Evolutionary conservation across 2,113 vertebrate species (phyloP), one percentile per base, ranked within the genome.

Genomic region (Corvus cornix): DNA sequence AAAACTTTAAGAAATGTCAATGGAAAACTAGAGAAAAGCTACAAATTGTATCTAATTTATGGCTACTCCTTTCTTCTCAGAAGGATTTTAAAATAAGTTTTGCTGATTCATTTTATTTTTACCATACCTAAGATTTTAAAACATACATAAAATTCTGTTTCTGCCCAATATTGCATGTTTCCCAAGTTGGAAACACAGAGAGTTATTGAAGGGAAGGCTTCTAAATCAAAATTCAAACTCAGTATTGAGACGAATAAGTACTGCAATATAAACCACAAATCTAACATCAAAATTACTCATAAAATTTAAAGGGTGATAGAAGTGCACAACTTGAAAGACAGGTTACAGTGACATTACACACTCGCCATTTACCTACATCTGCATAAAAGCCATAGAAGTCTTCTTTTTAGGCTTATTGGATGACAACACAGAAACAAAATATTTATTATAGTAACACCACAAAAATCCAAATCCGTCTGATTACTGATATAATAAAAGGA

Each of bases 291-390:
- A 84, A 37, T 20, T 4, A 58, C 30, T 66, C 19, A 20, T 21
- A 58, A 27, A 85, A 58, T 21, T 66, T 16, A 39, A 87, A 72
- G 41, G 8, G 8, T 44, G 43, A 43, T 5, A 78, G 22, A 5
- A 81, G 6, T 51, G 22, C 9, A 72, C 14, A 55, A 77, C 69
- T n/a, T 1, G 0, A 20, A 7, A 73, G 21, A 81, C 9, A 62
- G 18, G 31, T 81, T n/a, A 59, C 22, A 20, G 7, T 30, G 31
- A 43, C 55, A 31, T 67, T 51, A 35, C 1, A 52, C 4, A 48
- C 24, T 23, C 0, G 0, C 7, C 20, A n/a, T 58, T 63, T 51
- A 67, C 63, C 7, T 48, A 48, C 4, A 7, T 4, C 80, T 2
- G 11, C 3, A 3, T 17, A 69, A 69, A 58, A 70, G 16, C 19